Base-by-base conservation (phyloP, 2,888 invertebrate species). In the Theretra japonica region DNA sequence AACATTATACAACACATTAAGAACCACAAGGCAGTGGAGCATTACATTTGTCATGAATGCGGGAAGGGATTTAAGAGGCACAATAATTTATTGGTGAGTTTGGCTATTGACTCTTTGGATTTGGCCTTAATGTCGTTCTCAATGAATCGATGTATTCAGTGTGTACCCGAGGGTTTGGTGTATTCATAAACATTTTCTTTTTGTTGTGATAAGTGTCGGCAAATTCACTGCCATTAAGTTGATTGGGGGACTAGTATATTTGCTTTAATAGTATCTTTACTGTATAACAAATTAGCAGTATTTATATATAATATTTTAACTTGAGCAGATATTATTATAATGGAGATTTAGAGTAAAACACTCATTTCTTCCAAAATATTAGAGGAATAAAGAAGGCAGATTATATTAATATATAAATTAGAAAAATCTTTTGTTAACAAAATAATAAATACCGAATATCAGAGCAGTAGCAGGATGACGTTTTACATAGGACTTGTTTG, bases 41-140 rank as follows among this genome's bases (percentile, higher is more conserved):
- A 77, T 33, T 81, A 70, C 70, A 78, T 90, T 53, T 91, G 91
- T 71, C 86, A 91, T 62, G 76, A 81, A 4, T 91, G 91, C 62
- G 91, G 91, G 0, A 86, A 82, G 58, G 73, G 75, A 0, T 90
- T 89, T 71, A 79, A 76, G 30, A 82, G 86, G 17, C 70, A 75
- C 59, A 77, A 72, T 3, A 75, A 80, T 72, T 81, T 90, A 19
- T 82, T 77, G 81, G 90, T 90, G 78, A 75, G 79, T 75, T 56
- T 72, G 41, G 23, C 73, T 60, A 62, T 28, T 80, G 23, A 33
- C 62, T 62, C 15, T 19, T 21, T 15, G 4, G n/a, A 8, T 50
- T 50, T 25, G n/a, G 11, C 21, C 41, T 23, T 41, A 5, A 58
- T 17, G 25, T 25, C 2, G 33, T 33, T 60, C 21, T 11, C 21